These are phyloP conservation scores for Heliconius himera DNA, from an alignment of 1,140 invertebrate species.

Conservation along the genomic window DNA sequence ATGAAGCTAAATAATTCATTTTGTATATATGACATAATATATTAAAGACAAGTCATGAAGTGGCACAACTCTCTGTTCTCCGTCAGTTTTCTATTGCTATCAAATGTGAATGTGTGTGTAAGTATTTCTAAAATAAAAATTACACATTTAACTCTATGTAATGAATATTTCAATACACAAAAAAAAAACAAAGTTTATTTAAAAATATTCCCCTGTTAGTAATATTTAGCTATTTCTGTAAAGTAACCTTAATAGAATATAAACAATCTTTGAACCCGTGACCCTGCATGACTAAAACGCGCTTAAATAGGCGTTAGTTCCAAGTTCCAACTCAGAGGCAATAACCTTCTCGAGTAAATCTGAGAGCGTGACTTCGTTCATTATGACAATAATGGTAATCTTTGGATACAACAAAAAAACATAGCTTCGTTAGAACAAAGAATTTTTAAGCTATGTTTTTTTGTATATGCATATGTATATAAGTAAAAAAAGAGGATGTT, in stretches of 20 bases:
- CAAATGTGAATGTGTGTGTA: too few species aligned
- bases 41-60: too few species aligned
- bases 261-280: background rate
- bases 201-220: background rate
- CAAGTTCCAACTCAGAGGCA: background rate
- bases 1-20: too few species aligned
- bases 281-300: background rate
- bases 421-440: background rate
- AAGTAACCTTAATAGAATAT: background rate
- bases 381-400: slow-evolving; percentile 8
- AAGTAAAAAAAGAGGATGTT: too few species aligned
- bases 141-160: too few species aligned
- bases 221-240: background rate
- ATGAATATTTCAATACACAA: too few species aligned
- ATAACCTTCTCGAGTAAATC: background rate
- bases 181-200: too few species aligned
- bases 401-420: background rate
- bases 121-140: too few species aligned
- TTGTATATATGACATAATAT: too few species aligned
- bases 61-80: too few species aligned
- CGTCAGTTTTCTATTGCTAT: too few species aligned
- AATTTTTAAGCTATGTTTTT: background rate
- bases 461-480: background rate
- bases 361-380: background rate
- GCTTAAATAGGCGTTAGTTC: slow-evolving; percentile 1